Base-by-base conservation (phyloP, 30 jellyfish, hydroid and myxozoan genomes). In the Euphysa ruthae region DNA sequence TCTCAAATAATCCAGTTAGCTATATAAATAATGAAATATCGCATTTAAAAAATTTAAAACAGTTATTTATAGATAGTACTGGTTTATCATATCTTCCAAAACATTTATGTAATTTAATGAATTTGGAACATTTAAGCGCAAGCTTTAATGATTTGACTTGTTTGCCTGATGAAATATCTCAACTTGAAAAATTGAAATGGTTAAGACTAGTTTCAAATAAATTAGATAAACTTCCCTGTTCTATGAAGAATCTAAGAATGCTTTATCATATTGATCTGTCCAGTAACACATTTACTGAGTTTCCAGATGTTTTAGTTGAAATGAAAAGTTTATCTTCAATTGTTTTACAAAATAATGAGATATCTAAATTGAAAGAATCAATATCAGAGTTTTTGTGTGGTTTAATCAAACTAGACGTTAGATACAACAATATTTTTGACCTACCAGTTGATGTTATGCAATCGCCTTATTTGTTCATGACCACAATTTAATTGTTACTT, bases 361-460 rank as follows among this genome's bases (percentile, higher is more conserved):
- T 88, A 18, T 44, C 73, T 19, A 23, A 43, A 4, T 14, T 88
- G 15, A 56, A 50, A 4, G 81, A 88, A 15, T 28, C 18, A 49
- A 31, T 61, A 31, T 32, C 43, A 32, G 35, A 54, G 22, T 63
- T 80, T 4, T 23, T 62, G 42, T 63, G 77, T 34, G 44, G 57
- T 19, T 31, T 80, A 70, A 85, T 72, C 12, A 88, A 80, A 65
- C 42, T 88, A 25, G 97, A 88, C 68, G 14, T 88, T 20, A 61
- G 97, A 43, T 58, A 46, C 15, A 88, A 88, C 58, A 57, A 73
- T 3, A 88, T 88, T 23, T 83, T 52, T 52, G 93, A 88, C 51
- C 77, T 88, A 76, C 95, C 97, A 14, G 91, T 88, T 35, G 83
- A 69, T 25, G 73, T 80, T 25, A 88, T 88, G 97, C 26, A 78